Conservation (phyloP, 2,888 invertebrate genomes). For the Agelastica alni region DNA sequence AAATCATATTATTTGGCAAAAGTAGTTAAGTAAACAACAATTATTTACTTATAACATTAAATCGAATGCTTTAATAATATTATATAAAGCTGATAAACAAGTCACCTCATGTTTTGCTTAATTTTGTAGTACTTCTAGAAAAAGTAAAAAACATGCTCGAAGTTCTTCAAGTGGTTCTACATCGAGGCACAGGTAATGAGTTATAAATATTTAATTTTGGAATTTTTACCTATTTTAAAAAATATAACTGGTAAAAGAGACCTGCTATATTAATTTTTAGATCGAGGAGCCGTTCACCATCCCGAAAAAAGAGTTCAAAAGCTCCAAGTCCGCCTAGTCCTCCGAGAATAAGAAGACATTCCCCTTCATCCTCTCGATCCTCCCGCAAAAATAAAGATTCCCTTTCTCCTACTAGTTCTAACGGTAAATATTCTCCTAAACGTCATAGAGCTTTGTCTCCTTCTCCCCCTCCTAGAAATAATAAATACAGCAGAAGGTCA, state of each 20-base stretch:
- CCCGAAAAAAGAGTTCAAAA: conserved; percentile 50
- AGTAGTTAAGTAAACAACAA: no score
- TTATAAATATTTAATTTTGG: no score
- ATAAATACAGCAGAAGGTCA: conserved; percentile 48
- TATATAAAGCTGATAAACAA: no score
- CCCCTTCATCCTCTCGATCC: conserved; percentile 51
- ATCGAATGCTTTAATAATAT: no score
- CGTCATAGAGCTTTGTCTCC: conserved; percentile 49
- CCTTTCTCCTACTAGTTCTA: conserved; percentile 50
- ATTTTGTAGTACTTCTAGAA: conserved; percentile 56
- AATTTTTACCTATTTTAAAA: no score
- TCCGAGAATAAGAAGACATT: conserved; percentile 53
- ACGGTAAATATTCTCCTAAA: conserved; percentile 50
- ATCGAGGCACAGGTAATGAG: conserved; percentile 54
- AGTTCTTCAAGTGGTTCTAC: conserved; percentile 55
- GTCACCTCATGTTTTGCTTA: conserved; percentile 22
- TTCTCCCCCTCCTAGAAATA: conserved; percentile 49
- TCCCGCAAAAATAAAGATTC: conserved; percentile 50
- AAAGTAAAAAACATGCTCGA: conserved; percentile 56
- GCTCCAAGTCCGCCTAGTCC: conserved; percentile 54
- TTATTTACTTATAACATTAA: no score
- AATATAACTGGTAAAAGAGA: no score
- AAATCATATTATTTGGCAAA: no score
- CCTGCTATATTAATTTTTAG: conserved; percentile 50
- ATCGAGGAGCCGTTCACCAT: conserved; percentile 55